phyloP scores from a whole-genome alignment of 1,140 invertebrate species.

The Probaryconus sp. region DNA sequence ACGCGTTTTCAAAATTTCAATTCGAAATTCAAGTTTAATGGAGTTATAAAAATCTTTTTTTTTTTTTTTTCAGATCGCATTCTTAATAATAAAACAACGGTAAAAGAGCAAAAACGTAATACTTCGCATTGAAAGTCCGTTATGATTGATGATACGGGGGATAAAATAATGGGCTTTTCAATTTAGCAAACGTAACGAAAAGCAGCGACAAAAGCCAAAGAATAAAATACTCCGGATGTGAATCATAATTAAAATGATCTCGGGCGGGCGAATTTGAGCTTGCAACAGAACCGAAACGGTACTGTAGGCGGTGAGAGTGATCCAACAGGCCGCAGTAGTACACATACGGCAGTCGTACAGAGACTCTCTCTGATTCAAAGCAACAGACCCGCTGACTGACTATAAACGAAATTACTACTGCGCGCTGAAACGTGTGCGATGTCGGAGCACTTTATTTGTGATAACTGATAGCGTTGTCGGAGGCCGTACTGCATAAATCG shows the following conservation, averaged over 20 bases:
- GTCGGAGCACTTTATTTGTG: constrained; percentile 48
- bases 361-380: constrained; percentile 39
- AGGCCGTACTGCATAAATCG: constrained; percentile 40
- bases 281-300: constrained; percentile 15
- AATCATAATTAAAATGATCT: constrained; percentile 21
- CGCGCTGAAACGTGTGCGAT: constrained; percentile 39
- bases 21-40: too few relatives aligned
- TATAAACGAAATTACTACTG: constrained; percentile 59
- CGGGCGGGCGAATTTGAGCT: constrained; percentile 17
- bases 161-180: background rate
- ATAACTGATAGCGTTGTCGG: constrained; percentile 42
- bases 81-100: too few relatives aligned
- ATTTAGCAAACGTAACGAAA: constrained; percentile 2
- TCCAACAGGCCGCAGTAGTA: too few relatives aligned
- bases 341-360: background rate
- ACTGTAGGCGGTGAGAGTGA: too few relatives aligned
- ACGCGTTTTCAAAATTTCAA: too few relatives aligned
- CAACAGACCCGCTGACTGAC: constrained; percentile 39
- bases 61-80: too few relatives aligned
- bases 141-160: too few relatives aligned
- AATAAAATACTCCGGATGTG: background rate
- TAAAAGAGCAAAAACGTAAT: too few relatives aligned
- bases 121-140: too few relatives aligned
- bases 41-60: too few relatives aligned
- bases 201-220: constrained; percentile 7